Evolutionary conservation across 2,888 invertebrate genomes (phyloP).

Genomic region (Onthophagus sagittarius): DNA sequence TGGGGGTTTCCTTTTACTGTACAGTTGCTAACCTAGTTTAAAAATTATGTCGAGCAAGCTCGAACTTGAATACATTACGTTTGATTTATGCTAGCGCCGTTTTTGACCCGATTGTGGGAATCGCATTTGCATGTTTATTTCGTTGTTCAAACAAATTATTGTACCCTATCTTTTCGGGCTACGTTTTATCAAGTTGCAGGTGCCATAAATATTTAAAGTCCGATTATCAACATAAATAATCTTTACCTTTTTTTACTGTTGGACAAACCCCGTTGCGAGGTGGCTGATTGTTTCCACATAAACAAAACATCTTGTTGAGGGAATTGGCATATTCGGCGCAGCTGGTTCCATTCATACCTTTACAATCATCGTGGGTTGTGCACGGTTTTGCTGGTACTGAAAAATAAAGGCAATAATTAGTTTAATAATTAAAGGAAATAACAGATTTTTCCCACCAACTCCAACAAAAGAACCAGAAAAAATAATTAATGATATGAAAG

Average conservation of each 20-base stretch:
- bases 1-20: not conserved
- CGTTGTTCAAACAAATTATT: not conserved
- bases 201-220: not conserved
- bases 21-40: not conserved
- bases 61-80: not conserved
- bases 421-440: not conserved
- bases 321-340: conserved; percentile 37
- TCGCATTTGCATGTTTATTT: not conserved
- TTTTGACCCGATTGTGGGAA: not conserved
- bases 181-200: not conserved
- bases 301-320: conserved; percentile 33
- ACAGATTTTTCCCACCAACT: not conserved
- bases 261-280: conserved; percentile 43
- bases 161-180: not conserved
- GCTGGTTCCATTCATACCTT: conserved; percentile 42
- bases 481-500: conserved; percentile 1
- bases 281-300: conserved; percentile 44
- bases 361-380: conserved; percentile 41
- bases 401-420: conserved; percentile 23
- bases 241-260: conserved; percentile 39
- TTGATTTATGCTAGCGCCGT: not conserved
- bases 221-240: not conserved
- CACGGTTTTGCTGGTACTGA: conserved; percentile 40
- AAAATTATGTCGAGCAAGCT: not conserved
- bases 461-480: not conserved